Evolutionary conservation across 2,888 invertebrate genomes (phyloP).

Genomic region (Leptarthrus brevirostris): DNA sequence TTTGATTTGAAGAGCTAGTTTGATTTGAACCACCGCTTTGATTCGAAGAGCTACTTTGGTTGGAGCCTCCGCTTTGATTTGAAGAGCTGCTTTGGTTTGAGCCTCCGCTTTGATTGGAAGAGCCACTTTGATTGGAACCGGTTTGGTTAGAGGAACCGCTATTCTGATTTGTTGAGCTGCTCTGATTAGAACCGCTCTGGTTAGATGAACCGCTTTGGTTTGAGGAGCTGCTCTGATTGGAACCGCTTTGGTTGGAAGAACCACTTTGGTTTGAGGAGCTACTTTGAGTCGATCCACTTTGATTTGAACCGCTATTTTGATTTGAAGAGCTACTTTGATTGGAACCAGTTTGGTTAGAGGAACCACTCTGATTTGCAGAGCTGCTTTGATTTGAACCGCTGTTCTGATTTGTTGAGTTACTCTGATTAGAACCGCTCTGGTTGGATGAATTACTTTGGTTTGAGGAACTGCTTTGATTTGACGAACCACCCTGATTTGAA

Average conservation of each 20-base stretch:
- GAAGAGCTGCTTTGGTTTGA: constrained; percentile 17
- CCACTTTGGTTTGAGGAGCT: constrained; percentile 13
- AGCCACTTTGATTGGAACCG: constrained; percentile 3
- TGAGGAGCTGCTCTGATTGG: constrained; percentile 6
- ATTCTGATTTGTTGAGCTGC: background rate
- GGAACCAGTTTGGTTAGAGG: constrained; percentile 2
- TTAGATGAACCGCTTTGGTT: constrained; percentile 9
- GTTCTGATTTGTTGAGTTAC: constrained; percentile 34
- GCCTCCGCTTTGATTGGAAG: background rate
- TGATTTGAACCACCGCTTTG: constrained; percentile 35
- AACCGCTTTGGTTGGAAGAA: background rate
- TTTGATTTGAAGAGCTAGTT: background rate
- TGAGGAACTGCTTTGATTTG: constrained; percentile 40
- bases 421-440: constrained; percentile 18
- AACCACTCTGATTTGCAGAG: constrained; percentile 53
- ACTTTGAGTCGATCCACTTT: too few species aligned
- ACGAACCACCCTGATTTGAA: constrained; percentile 9
- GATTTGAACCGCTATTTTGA: constrained; percentile 49
- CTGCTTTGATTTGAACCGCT: background rate
- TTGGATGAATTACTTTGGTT: constrained; percentile 21
- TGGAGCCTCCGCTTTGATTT: constrained; percentile 11
- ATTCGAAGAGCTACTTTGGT: constrained; percentile 19
- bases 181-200: background rate
- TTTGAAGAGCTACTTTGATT: constrained; percentile 50
- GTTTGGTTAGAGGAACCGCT: background rate